These are phyloP conservation scores for Philopotamus ludificatus DNA, from an alignment of 1,140 invertebrate genomes.

Conservation along the genomic window DNA sequence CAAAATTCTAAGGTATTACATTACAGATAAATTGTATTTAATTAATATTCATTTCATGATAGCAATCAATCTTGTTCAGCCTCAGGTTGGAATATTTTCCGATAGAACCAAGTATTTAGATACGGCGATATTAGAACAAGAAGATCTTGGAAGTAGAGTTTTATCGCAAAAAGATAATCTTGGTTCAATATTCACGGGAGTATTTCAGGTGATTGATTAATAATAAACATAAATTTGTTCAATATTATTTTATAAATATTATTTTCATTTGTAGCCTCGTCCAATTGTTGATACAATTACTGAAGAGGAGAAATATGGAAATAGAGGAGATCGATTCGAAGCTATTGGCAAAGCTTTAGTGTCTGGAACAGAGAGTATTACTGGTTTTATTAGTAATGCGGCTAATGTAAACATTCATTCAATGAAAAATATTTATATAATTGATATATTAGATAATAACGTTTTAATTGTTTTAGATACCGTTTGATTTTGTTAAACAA, in stretches of 20 bases:
- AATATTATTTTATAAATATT: neutral
- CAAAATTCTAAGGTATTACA: neutral
- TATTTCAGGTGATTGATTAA: conserved; percentile 27
- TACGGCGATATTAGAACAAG: conserved; percentile 30
- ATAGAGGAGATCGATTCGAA: conserved; percentile 62
- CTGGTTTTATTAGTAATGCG: conserved; percentile 52
- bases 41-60: neutral
- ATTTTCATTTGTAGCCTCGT: conserved; percentile 50
- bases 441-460: too few relatives aligned
- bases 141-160: conserved; percentile 25
- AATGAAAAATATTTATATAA: neutral
- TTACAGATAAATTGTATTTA: neutral
- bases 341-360: conserved; percentile 59
- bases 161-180: conserved; percentile 26
- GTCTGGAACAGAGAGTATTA: conserved; percentile 59
- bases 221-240: neutral
- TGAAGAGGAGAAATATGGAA: conserved; percentile 72
- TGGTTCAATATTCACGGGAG: conserved; percentile 16
- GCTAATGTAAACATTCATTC: conserved; percentile 23
- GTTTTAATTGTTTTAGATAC: conserved; percentile 39
- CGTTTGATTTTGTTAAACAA: conserved; percentile 27
- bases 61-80: conserved; percentile 18
- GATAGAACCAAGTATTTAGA: conserved; percentile 33
- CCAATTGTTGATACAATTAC: conserved; percentile 67
- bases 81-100: conserved; percentile 19